Evolutionary conservation across 2,888 invertebrate genomes (phyloP).

Genomic region (Galerucella pusilla): DNA sequence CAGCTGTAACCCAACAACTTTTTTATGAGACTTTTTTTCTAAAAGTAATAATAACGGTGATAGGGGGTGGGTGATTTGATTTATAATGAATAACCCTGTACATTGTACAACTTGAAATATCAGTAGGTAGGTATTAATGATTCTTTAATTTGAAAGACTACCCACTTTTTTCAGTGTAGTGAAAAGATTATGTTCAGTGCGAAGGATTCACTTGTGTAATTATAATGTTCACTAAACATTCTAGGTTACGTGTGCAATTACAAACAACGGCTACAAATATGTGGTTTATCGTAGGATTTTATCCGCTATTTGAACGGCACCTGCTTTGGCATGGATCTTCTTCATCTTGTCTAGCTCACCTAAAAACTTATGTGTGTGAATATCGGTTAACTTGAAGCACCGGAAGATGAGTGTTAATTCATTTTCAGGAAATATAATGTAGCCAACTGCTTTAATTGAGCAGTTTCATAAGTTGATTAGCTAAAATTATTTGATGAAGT

Average conservation of each 20-base stretch:
- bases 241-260: constrained; percentile 36
- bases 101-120: too few species aligned
- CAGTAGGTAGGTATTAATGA: too few species aligned
- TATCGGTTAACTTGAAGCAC: not conserved
- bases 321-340: constrained; percentile 33
- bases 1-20: too few species aligned
- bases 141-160: too few species aligned
- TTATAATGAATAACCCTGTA: too few species aligned
- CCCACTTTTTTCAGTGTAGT: not conserved
- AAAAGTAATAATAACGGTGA: too few species aligned
- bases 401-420: not conserved
- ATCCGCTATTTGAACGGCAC: constrained; percentile 51
- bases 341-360: constrained; percentile 38
- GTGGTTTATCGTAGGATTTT: constrained; percentile 49
- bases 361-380: constrained; percentile 31
- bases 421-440: not conserved
- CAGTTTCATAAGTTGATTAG: too few species aligned
- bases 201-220: constrained; percentile 17
- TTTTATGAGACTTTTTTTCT: too few species aligned
- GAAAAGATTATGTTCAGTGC: not conserved
- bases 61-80: too few species aligned
- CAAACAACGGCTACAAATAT: constrained; percentile 45
- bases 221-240: constrained; percentile 31
- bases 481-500: too few species aligned
- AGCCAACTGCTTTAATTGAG: too few species aligned